Evolutionary conservation across 2,797 vertebrate species (phyloP).

Genomic region (Salmo trutta): DNA sequence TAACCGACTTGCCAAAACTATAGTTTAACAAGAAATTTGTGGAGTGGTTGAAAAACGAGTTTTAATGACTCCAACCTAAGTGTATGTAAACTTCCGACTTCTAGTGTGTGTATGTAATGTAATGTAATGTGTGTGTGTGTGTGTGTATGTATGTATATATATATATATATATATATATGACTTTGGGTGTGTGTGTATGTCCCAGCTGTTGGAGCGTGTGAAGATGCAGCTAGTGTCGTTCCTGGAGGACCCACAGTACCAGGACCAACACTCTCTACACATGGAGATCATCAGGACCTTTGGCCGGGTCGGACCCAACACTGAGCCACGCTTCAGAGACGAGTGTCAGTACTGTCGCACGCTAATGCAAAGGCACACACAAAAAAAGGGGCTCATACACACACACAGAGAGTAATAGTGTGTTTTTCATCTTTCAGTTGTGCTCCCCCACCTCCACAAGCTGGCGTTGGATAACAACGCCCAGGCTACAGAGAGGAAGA

Average conservation of each 20-base stretch:
- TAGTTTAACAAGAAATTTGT: too few species aligned
- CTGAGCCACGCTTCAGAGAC: slow-evolving; percentile 96
- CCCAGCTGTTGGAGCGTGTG: slow-evolving; percentile 93
- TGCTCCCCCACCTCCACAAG: slow-evolving; percentile 97
- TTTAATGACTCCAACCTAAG: too few species aligned
- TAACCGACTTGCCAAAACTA: too few species aligned
- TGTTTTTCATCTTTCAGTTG: slow-evolving; percentile 76
- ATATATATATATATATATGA: background rate
- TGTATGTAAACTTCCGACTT: background rate
- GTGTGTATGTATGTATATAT: too few species aligned
- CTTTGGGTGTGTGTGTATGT: background rate
- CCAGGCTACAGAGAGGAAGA: slow-evolving; percentile 89
- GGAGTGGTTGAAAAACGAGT: too few species aligned
- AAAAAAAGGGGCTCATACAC: background rate
- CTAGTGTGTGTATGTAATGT: too few species aligned
- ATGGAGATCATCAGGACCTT: slow-evolving; percentile 98
- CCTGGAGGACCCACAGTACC: slow-evolving; percentile 97
- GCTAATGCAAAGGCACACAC: background rate
- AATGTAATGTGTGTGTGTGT: too few species aligned
- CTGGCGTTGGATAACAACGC: slow-evolving; percentile 94
- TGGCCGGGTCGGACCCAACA: slow-evolving; percentile 95
- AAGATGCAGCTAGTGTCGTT: slow-evolving; percentile 99
- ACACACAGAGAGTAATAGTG: background rate
- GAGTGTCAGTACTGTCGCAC: slow-evolving; percentile 83
- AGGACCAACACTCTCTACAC: slow-evolving; percentile 97